Base-by-base conservation (phyloP, 2,888 invertebrate genomes). In the Epirrhoe alternata region DNA sequence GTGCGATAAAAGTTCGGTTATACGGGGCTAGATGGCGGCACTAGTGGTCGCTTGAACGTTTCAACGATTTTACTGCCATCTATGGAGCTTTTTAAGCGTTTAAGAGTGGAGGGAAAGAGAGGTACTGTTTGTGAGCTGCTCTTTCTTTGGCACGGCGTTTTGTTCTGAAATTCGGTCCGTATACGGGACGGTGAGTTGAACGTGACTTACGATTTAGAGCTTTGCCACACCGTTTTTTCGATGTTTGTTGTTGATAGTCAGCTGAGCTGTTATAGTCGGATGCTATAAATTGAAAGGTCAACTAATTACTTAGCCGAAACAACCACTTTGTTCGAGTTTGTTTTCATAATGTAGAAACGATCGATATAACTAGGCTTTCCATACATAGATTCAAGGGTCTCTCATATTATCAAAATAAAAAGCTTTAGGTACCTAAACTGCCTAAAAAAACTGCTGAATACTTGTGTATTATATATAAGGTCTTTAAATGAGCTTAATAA, bases 1-100 rank as follows among this genome's bases (percentile, higher is more conserved):
- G 90, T 86, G 86, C 90, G 85, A 88, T 93, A 93, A 93, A 92
- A 93, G 93, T 93, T 94, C 88, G 82, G 89, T 90, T 91, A 90
- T 87, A 86, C 87, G 82, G 80, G 84, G 87, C 88, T 92, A 94
- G 94, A 93, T 94, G 94, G 92, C 92, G 88, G 88, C 86, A 88
- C 85, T 91, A 92, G 93, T 90, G 87, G 91, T 86, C 85, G 87
- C 87, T 90, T 90, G 81, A 88, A 90, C 84, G 84, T 89, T 85
- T 85, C 85, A 82, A 86, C 87, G 90, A 92, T 91, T 93, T 91
- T 88, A 90, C 85, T 90, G 93, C 93, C 94, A 93, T 93, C 94
- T 94, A 90, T 93, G 87, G 85, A 90, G 89, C 87, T 86, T 88
- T 92, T 92, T 88, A 91, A 86, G 87, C 86, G 86, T 86, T 90